phyloP scores from a whole-genome alignment of 2,113 vertebrate genomes.

The Alligator mississippiensis region DNA sequence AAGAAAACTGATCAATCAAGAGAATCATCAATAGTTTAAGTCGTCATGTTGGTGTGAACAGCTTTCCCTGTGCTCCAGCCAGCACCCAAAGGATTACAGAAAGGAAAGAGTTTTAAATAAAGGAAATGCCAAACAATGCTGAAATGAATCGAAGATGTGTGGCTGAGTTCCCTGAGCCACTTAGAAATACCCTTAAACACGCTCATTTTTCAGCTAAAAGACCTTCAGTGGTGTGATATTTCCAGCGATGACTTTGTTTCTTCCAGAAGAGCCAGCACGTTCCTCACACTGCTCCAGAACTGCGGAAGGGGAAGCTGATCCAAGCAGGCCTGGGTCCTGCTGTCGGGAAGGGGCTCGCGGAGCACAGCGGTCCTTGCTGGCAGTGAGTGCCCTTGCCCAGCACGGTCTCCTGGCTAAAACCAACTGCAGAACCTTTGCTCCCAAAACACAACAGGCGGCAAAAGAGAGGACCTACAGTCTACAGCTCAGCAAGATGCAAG shows the following conservation, averaged over 20 bases:
- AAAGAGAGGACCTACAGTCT: neutral
- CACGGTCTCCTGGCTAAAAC: neutral
- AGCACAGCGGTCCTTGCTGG: too few species aligned
- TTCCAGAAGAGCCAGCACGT: neutral
- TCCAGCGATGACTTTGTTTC: conserved; percentile 17
- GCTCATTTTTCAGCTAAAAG: neutral
- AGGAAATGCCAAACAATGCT: conserved; percentile 4
- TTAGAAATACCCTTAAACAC: conserved; percentile 11
- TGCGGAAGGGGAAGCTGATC: too few species aligned
- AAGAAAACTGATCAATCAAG: conserved; percentile 45
- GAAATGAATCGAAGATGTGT: neutral
- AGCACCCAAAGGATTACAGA: neutral
- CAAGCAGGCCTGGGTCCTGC: too few species aligned
- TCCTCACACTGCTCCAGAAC: neutral
- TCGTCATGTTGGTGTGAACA: neutral
- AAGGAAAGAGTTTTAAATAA: neutral
- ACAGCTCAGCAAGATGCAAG: neutral
- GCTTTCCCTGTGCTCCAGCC: conserved; percentile 14
- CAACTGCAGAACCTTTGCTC: neutral
- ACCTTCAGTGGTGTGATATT: neutral
- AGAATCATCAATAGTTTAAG: conserved; percentile 40
- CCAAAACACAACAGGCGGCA: neutral
- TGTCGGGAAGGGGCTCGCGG: too few species aligned
- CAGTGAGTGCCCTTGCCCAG: too few species aligned
- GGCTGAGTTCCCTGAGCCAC: conserved; percentile 16